phyloP scores from a whole-genome alignment of 1,140 invertebrate genomes.

The Drosophila equinoxialis region DNA sequence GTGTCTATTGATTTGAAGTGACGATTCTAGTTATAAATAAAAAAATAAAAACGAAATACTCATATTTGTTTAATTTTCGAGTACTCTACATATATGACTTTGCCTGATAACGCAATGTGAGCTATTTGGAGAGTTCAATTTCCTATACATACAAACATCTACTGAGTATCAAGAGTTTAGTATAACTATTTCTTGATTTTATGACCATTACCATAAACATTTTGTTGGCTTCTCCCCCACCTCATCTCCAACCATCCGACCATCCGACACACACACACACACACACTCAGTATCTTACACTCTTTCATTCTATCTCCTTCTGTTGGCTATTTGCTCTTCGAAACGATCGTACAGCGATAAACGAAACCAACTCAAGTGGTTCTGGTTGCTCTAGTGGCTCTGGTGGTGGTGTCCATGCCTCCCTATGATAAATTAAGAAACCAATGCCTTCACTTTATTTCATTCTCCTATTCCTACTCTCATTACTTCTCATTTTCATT shows the following conservation, averaged over 20 bases:
- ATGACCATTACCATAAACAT: slow-evolving; percentile 64
- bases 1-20: slow-evolving; percentile 25
- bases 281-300: not conserved
- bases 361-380: not conserved
- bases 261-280: not conserved
- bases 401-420: not conserved
- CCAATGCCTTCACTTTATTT: not conserved
- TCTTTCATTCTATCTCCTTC: not conserved
- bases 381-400: not conserved
- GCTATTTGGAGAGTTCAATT: slow-evolving; percentile 64
- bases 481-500: not conserved
- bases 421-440: slow-evolving; percentile 1
- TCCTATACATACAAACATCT: slow-evolving; percentile 15
- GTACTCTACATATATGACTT: slow-evolving; percentile 16
- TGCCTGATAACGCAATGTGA: slow-evolving; percentile 31
- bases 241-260: not conserved
- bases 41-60: slow-evolving; percentile 21
- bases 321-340: slow-evolving; percentile 5
- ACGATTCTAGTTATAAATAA: slow-evolving; percentile 44
- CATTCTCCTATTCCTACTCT: no score
- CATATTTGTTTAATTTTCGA: slow-evolving; percentile 35
- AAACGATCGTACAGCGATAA: not conserved
- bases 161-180: not conserved
- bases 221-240: slow-evolving; percentile 25
- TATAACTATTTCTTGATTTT: slow-evolving; percentile 45